These are phyloP conservation scores for Ambastaia sidthimunki DNA, from an alignment of 2,797 vertebrate genomes.

Conservation along the genomic window DNA sequence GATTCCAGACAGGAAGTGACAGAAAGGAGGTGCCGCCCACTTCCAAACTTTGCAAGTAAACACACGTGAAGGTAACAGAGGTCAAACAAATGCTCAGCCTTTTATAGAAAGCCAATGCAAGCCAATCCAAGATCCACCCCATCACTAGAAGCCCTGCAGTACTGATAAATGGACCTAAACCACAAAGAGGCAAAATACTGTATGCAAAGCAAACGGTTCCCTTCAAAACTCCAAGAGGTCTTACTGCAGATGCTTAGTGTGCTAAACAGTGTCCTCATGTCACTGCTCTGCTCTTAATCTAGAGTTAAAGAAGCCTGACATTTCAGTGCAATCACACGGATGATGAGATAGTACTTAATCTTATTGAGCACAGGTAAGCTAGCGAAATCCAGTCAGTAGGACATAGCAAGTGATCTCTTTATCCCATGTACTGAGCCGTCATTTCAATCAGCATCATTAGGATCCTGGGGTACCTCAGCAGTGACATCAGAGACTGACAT, in stretches of 20 bases:
- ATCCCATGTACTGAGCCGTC: neutral
- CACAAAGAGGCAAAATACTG: conserved; percentile 11
- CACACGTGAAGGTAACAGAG: conserved; percentile 66
- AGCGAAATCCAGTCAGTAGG: conserved; percentile 38
- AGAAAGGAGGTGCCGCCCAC: conserved; percentile 30
- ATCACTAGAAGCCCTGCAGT: neutral
- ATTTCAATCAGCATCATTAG: conserved; percentile 23
- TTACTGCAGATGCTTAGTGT: neutral
- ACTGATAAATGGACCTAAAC: conserved; percentile 18
- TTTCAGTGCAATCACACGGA: conserved; percentile 50
- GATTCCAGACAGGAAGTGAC: conserved; percentile 62
- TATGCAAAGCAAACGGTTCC: conserved; percentile 24
- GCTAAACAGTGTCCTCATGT: conserved; percentile 19
- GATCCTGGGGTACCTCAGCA: neutral
- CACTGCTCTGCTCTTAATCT: conserved; percentile 41
- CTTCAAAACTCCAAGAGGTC: conserved; percentile 7
- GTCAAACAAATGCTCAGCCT: conserved; percentile 21
- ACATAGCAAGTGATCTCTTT: neutral
- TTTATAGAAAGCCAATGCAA: conserved; percentile 42
- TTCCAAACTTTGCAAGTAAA: conserved; percentile 60
- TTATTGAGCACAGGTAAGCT: conserved; percentile 51
- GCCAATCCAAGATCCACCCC: conserved; percentile 30
- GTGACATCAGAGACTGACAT: neutral
- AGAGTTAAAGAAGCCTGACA: conserved; percentile 51
- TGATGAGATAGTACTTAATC: conserved; percentile 56